phyloP scores from a whole-genome alignment of 2,797 vertebrate species.

The Periparus ater region DNA sequence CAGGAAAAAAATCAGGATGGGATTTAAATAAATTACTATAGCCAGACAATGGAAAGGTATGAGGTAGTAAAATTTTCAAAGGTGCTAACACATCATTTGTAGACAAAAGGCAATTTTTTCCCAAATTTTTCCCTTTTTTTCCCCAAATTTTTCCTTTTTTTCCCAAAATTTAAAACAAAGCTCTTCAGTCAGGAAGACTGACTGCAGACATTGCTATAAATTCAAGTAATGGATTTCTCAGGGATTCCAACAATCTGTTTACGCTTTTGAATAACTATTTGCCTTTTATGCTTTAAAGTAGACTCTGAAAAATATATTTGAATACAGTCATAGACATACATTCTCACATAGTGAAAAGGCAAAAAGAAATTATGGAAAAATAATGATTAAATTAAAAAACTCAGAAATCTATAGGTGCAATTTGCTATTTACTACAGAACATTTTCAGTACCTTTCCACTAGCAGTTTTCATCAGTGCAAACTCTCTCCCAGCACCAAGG shows the following conservation, averaged over 20 bases:
- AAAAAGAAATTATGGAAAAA: background rate
- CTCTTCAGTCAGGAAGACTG: background rate
- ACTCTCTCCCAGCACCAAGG: conserved; percentile 96
- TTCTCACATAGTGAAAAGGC: background rate
- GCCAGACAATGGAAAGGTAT: background rate
- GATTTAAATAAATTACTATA: background rate
- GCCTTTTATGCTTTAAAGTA: background rate
- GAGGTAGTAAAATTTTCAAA: background rate
- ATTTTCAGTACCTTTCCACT: conserved; percentile 90
- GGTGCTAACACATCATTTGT: background rate
- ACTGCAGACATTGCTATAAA: background rate
- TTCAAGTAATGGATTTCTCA: background rate
- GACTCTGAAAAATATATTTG: background rate
- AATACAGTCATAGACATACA: background rate
- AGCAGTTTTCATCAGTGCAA: conserved; percentile 98
- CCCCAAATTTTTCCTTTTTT: too few species aligned
- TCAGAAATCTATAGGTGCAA: background rate
- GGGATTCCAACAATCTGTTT: background rate
- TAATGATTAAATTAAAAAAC: background rate
- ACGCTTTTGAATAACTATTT: background rate
- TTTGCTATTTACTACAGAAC: background rate
- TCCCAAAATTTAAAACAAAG: background rate
- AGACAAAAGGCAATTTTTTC: background rate
- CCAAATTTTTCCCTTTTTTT: background rate
- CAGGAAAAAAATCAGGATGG: background rate